Base-by-base conservation (phyloP, 2,113 vertebrate genomes). In the Sialia sialis region DNA sequence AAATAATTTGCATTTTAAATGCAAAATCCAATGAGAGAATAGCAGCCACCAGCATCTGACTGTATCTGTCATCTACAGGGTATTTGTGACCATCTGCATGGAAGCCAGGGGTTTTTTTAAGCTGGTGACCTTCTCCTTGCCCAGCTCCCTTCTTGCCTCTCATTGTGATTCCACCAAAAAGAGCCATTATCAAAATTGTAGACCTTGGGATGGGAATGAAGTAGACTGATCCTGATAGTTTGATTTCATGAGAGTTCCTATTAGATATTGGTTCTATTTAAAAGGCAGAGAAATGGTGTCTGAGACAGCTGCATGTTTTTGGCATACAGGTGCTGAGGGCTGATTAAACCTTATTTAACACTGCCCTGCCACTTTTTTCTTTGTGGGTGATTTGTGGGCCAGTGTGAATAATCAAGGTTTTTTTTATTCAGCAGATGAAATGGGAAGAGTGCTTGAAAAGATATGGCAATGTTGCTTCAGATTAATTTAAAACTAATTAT, bases 71-170 rank as follows among this genome's bases (percentile, higher is more conserved):
- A 56, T 84, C 46, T 14, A 4, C 3, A 38, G 23, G 43, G 79
- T n/a, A 26, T 60, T 60, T 16, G 6, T 51, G 32, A 77, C 38
- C 32, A 23, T 72, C 39, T 82, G 13, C 29, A 25, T 62, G 32
- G 30, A 86, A 58, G 46, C 23, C 14, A 19, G 5, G 1, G 5
- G 0, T 34, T 46, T 62, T 78, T 84, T 21, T 20, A 70, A 67
- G 34, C 39, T 78, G 32, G 2, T 0, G 0, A 16, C 44, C 29
- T 59, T 56, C 5, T 48, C 20, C 16, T 67, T 63, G 25, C 29
- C 26, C 49, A 58, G 7, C 34, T 86, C 59, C 7, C 26, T 43
- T 26, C 41, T 67, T 67, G 4, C 8, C 2, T 14, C 13, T 82
- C 16, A 4, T 32, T 6, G 4, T 51, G n/a, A 38, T 19, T 74